Evolutionary conservation across 2,888 invertebrate genomes (phyloP).

Genomic region (Drosophila tanythrix): DNA sequence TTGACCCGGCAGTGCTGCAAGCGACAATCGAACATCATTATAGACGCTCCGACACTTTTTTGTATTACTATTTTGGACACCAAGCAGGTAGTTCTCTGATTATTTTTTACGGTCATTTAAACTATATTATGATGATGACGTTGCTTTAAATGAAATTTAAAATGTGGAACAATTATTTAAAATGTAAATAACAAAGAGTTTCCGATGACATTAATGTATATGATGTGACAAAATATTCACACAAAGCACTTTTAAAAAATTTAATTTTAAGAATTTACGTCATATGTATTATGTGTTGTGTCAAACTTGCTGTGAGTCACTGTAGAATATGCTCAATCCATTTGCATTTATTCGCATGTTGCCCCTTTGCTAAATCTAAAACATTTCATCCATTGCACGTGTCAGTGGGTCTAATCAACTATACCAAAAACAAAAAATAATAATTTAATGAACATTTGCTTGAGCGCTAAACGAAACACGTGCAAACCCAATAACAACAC

Average conservation of each 20-base stretch:
- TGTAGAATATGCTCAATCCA: not conserved
- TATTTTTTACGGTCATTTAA: not conserved
- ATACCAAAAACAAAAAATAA: constrained; percentile 13
- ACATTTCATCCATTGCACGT: constrained; percentile 10
- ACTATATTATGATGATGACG: not conserved
- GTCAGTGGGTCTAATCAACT: constrained; percentile 26
- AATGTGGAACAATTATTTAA: not conserved
- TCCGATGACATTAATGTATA: not conserved
- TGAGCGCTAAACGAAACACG: constrained; percentile 44
- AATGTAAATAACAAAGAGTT: not conserved
- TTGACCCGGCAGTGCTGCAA: not conserved
- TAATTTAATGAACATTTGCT: constrained; percentile 34
- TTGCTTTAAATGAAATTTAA: not conserved
- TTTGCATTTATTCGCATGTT: not conserved
- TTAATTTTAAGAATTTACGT: not conserved
- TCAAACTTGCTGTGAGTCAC: not conserved
- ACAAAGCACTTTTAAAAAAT: no score
- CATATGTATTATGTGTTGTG: not conserved
- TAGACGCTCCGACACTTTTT: no score
- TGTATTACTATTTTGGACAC: no score
- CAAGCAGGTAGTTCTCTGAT: not conserved
- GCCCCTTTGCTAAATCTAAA: not conserved
- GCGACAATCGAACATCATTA: no score
- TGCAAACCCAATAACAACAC: constrained; percentile 35
- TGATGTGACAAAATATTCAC: no score